Conservation (phyloP, 2,113 vertebrate genomes). For the Noctilio leporinus region DNA sequence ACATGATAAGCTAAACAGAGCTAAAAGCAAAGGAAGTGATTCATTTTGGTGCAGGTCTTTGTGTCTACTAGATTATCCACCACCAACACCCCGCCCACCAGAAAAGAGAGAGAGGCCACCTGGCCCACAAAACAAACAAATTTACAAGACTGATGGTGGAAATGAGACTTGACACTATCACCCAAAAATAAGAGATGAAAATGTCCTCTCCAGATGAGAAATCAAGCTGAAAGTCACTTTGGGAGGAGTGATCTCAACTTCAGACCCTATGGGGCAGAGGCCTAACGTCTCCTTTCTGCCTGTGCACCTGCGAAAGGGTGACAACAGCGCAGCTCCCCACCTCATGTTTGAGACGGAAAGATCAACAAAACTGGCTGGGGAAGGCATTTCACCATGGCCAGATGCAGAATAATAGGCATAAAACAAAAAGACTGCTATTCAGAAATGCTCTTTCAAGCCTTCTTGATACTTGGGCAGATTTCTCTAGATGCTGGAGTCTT, state of each 20-base stretch:
- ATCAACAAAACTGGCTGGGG: background rate
- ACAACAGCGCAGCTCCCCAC: background rate
- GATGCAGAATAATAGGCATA: background rate
- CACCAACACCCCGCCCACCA: background rate
- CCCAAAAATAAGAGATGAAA: slow-evolving; percentile 51
- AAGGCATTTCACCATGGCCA: background rate
- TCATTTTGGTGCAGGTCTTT: background rate
- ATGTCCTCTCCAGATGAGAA: slow-evolving; percentile 24
- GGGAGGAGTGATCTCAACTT: background rate
- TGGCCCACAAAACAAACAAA: slow-evolving; percentile 50
- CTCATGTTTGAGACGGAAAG: background rate
- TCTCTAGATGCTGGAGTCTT: background rate
- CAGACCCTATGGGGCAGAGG: background rate
- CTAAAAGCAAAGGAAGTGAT: slow-evolving; percentile 49
- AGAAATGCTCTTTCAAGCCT: slow-evolving; percentile 30
- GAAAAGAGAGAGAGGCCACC: slow-evolving; percentile 26
- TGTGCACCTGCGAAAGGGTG: slow-evolving; percentile 29
- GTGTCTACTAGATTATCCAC: background rate
- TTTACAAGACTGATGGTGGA: slow-evolving; percentile 39
- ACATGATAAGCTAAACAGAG: slow-evolving; percentile 12
- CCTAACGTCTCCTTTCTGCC: background rate
- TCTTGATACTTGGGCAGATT: background rate
- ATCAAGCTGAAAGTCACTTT: slow-evolving; percentile 41
- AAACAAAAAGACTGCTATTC: background rate
- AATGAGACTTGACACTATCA: slow-evolving; percentile 54